phyloP scores from a whole-genome alignment of 2,797 vertebrate species.

The Chaenodraco wilsoni region DNA sequence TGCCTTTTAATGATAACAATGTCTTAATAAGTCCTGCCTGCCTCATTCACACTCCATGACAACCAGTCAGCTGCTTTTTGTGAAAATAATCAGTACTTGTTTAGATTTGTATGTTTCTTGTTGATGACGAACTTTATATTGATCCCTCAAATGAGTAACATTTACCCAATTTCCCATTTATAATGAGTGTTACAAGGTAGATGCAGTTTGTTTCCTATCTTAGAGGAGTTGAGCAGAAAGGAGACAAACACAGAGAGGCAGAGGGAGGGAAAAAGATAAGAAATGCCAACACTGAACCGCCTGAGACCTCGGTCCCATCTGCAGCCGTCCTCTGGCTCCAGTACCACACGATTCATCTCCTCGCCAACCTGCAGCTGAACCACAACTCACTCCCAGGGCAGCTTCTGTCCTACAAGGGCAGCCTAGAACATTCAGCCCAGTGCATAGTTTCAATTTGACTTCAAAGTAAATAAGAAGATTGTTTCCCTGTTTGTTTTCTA shows the following conservation, averaged over 20 bases:
- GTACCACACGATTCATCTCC: background rate
- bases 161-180: background rate
- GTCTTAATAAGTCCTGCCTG: slow-evolving; percentile 39
- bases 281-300: background rate
- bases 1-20: slow-evolving; percentile 33
- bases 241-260: background rate
- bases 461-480: background rate
- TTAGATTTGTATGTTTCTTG: slow-evolving; percentile 10
- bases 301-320: slow-evolving; percentile 18
- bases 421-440: slow-evolving; percentile 1
- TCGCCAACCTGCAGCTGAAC: background rate
- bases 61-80: background rate
- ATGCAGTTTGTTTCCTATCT: background rate
- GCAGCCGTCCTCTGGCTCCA: background rate
- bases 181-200: background rate
- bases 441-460: background rate
- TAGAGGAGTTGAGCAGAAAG: background rate
- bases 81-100: slow-evolving; percentile 23
- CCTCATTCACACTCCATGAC: slow-evolving; percentile 13
- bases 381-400: background rate
- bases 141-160: slow-evolving; percentile 1
- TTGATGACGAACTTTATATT: background rate
- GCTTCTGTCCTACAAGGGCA: background rate
- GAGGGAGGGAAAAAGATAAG: background rate
- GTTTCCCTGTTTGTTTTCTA: background rate